These are phyloP conservation scores for Regulus satrapa DNA, from an alignment of 2,113 vertebrate species.

Conservation along the genomic window DNA sequence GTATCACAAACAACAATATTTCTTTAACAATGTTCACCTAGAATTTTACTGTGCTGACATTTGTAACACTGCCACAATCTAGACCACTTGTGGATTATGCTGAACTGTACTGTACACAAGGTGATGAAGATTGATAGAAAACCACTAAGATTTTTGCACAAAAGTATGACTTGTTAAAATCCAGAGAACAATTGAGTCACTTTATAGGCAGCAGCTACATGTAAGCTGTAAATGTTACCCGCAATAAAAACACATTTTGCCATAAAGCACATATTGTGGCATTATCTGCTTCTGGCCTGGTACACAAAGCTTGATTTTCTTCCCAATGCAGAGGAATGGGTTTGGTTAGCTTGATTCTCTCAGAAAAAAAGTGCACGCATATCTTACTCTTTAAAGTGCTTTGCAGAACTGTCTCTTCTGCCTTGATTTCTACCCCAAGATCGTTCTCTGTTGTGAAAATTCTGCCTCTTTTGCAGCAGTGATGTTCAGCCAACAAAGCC, in stretches of 20 bases:
- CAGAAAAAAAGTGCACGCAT: conserved; percentile 17
- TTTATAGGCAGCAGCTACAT: conserved; percentile 69
- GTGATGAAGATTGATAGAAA: conserved; percentile 77
- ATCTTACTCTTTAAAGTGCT: conserved; percentile 43
- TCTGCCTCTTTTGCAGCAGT: neutral
- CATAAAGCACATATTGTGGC: conserved; percentile 59
- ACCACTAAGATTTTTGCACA: conserved; percentile 65
- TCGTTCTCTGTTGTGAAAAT: neutral
- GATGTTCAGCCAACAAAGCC: neutral
- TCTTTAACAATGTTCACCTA: conserved; percentile 54
- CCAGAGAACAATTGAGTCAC: conserved; percentile 54
- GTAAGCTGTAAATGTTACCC: conserved; percentile 73
- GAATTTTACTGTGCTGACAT: conserved; percentile 58
- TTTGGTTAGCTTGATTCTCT: conserved; percentile 14
- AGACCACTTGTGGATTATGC: conserved; percentile 68
- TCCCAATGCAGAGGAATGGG: conserved; percentile 14
- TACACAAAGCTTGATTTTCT: conserved; percentile 34
- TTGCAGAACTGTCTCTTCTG: conserved; percentile 11
- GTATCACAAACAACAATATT: conserved; percentile 64
- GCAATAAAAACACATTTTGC: conserved; percentile 63
- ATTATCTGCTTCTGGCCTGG: conserved; percentile 70
- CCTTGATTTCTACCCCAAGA: neutral
- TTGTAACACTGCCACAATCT: conserved; percentile 65
- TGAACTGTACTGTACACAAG: conserved; percentile 78
- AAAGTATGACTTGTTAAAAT: conserved; percentile 55